Percentiles rank a stretch among this genome's conserved stretches.
Conservation (phyloP, 30 jellyfish, hydroid and myxozoan genomes). For the Hydractinia symbiolongicarpus region DNA sequence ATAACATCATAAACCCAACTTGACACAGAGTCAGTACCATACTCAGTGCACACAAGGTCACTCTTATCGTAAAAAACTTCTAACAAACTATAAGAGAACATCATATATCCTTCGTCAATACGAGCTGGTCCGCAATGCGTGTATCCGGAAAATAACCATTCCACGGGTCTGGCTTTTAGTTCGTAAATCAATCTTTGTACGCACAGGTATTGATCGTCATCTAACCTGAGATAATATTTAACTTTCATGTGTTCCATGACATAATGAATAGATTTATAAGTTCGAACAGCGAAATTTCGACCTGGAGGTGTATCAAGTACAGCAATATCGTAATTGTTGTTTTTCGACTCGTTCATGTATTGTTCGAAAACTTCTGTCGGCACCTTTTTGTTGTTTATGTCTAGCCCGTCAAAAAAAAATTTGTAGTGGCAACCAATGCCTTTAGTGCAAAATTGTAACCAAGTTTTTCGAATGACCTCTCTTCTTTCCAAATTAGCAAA, state of each 20-base stretch:
- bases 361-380: too few relatives aligned
- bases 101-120: slow-evolving; percentile 66
- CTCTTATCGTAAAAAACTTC: slow-evolving; percentile 43
- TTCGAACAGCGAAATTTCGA: slow-evolving; percentile 51
- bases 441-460: too few relatives aligned
- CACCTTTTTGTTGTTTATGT: too few relatives aligned
- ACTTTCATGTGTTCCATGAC: slow-evolving; percentile 31
- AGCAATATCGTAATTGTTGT: too few relatives aligned
- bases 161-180: slow-evolving; percentile 45
- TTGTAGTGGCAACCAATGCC: too few relatives aligned
- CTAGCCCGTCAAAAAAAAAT: too few relatives aligned
- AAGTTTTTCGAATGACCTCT: too few relatives aligned
- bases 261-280: slow-evolving; percentile 54
- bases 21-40: slow-evolving; percentile 74
- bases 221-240: slow-evolving; percentile 51
- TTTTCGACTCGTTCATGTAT: too few relatives aligned
- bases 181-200: slow-evolving; percentile 55
- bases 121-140: slow-evolving; percentile 58
- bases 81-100: slow-evolving; percentile 46
- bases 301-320: slow-evolving; percentile 84
- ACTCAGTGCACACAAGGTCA: slow-evolving; percentile 51
- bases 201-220: slow-evolving; percentile 72
- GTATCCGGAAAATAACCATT: slow-evolving; percentile 65
- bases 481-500: too few relatives aligned
- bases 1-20: slow-evolving; percentile 65